These are phyloP conservation scores for Hipposideros armiger DNA, from an alignment of 2,113 vertebrate genomes.

Conservation along the genomic window DNA sequence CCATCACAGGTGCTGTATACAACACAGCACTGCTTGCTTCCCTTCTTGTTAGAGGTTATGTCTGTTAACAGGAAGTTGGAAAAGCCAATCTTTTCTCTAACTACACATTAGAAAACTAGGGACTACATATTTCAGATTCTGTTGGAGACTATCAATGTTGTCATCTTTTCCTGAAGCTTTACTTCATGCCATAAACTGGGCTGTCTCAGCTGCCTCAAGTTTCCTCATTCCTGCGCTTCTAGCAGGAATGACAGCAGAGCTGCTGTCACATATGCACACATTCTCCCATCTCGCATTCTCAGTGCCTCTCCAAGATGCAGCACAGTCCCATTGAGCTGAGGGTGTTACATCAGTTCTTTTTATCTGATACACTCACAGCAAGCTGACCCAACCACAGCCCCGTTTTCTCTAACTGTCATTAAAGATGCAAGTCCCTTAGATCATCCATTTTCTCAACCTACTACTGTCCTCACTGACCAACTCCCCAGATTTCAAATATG, in stretches of 20 bases:
- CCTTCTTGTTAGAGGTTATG: neutral
- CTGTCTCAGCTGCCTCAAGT: neutral
- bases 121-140: neutral
- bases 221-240: too few relatives aligned
- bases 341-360: neutral
- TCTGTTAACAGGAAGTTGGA: neutral
- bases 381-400: neutral
- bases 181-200: neutral
- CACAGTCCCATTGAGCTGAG: neutral
- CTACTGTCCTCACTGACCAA: neutral
- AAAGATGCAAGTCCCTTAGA: neutral
- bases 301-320: neutral
- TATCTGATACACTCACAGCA: neutral
- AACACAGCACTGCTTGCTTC: neutral
- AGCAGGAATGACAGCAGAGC: neutral
- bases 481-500: neutral
- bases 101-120: neutral
- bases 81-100: neutral
- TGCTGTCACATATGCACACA: neutral
- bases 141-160: neutral
- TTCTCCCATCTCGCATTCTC: neutral
- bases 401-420: neutral
- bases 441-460: neutral
- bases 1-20: neutral
- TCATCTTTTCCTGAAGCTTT: neutral